Evolutionary conservation across 2,113 vertebrate species (phyloP).

Genomic region (Oxyura jamaicensis): DNA sequence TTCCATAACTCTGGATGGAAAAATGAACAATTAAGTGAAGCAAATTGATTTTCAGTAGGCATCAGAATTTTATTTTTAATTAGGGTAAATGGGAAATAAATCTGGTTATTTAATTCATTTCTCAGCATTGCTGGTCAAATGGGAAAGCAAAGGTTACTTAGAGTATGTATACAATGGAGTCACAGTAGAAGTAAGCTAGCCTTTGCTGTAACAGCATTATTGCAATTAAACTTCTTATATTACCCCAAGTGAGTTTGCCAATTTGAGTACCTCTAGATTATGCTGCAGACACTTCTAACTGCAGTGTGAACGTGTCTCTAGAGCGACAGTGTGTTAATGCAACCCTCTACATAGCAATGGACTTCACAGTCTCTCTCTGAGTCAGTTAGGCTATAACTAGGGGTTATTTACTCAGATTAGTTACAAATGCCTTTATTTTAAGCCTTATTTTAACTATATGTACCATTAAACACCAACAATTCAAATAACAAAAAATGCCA

Average conservation of each 20-base stretch:
- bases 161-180: background rate
- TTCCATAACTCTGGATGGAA: background rate
- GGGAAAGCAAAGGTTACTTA: background rate
- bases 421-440: conserved; percentile 7
- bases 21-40: background rate
- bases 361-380: background rate
- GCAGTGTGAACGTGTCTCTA: background rate
- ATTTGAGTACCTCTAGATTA: background rate
- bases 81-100: background rate
- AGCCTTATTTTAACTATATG: conserved; percentile 2
- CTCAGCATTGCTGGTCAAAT: background rate
- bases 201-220: background rate
- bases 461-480: background rate
- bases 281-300: background rate
- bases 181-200: background rate
- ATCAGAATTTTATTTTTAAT: background rate
- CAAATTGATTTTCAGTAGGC: background rate
- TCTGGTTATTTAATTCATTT: background rate
- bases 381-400: background rate
- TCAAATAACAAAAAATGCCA: background rate
- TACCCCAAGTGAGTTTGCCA: background rate
- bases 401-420: conserved; percentile 28
- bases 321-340: background rate
- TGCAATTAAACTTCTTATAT: background rate
- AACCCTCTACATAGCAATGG: background rate